Evolutionary conservation across 2,797 vertebrate species (phyloP), one percentile per base, ranked within the genome.

Genomic region (Falco columbarius): DNA sequence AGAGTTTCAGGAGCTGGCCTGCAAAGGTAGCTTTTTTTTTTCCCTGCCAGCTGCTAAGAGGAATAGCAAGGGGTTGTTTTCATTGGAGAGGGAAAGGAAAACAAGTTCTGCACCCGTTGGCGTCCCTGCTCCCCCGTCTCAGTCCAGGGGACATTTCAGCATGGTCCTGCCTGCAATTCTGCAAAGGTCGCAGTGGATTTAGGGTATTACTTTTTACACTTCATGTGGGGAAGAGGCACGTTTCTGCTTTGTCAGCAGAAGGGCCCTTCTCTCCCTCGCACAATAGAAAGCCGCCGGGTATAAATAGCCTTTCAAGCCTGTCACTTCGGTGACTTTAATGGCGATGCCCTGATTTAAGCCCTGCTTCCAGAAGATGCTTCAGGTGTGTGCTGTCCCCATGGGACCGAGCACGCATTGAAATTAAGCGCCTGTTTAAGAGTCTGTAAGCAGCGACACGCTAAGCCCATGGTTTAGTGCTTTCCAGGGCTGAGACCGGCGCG

Each of bases 241-340:
- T 65, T 94, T 75, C 62, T 90, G 95, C 95, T 91, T 11, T 36
- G 90, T 95, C 96, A 96, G 94, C 95, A 91, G 46, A 94, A 96
- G 85, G 66, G 95, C 90, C 88, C 9, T 8, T 51, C 96, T 44
- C 58, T 84, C 2, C 93, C 68, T 65, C 29, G 84, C 89, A 86
- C 94, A 75, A 70, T 26, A 23, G 94, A 88, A 55, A 56, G 42
- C 81, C 6, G 40, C 86, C 17, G 93, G 90, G 91, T 93, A 93
- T 84, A 90, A 97, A 95, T 63, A 91, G 87, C 90, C 89, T 79
- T 70, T 42, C 86, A 10, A 6, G 88, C 80, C 85, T 89, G 85
- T 86, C 93, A 76, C 94, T 95, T 83, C 80, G 15, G 10, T n/a
- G 93, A 7, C 85, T 94, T 27, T 32, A 62, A 29, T 8, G 61